Conservation (phyloP, 2,113 vertebrate species). For the Caranx ignobilis region DNA sequence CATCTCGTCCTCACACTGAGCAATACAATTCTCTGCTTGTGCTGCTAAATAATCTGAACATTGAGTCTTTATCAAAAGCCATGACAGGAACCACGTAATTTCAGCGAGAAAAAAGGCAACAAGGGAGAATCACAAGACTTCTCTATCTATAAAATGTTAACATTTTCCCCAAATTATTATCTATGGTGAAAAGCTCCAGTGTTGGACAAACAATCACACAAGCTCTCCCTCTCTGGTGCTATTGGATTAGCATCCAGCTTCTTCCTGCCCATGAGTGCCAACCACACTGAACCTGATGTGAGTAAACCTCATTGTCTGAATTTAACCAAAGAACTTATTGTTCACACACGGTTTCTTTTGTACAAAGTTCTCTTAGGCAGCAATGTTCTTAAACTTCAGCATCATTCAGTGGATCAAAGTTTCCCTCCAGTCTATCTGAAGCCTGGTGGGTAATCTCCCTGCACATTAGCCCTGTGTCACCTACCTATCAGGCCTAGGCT, state of each 20-base stretch:
- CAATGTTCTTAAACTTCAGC: constrained; percentile 26
- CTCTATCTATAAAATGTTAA: constrained; percentile 41
- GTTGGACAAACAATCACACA: constrained; percentile 52
- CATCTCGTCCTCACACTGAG: constrained; percentile 6
- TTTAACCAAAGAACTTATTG: constrained; percentile 8
- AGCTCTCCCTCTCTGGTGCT: constrained; percentile 52
- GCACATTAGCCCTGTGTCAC: constrained; percentile 54
- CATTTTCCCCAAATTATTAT: constrained; percentile 15
- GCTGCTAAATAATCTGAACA: constrained; percentile 43
- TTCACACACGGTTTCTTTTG: not conserved
- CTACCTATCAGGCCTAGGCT: constrained; percentile 52
- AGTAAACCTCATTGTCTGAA: constrained; percentile 38
- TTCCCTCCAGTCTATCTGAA: constrained; percentile 32
- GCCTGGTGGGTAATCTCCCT: constrained; percentile 65
- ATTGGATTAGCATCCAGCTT: constrained; percentile 53
- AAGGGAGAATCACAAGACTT: constrained; percentile 24
- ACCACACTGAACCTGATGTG: constrained; percentile 38
- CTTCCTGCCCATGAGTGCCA: constrained; percentile 44
- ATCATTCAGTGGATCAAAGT: constrained; percentile 40
- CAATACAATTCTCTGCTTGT: constrained; percentile 42
- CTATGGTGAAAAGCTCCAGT: constrained; percentile 52
- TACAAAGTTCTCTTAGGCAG: constrained; percentile 3
- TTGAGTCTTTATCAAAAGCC: constrained; percentile 24
- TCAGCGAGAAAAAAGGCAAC: constrained; percentile 15
- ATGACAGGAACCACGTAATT: constrained; percentile 33